Percentiles rank a stretch among this genome's conserved stretches.
Evolutionary conservation across 2,797 vertebrate species (phyloP).

Genomic region (Neosalanx taihuensis): DNA sequence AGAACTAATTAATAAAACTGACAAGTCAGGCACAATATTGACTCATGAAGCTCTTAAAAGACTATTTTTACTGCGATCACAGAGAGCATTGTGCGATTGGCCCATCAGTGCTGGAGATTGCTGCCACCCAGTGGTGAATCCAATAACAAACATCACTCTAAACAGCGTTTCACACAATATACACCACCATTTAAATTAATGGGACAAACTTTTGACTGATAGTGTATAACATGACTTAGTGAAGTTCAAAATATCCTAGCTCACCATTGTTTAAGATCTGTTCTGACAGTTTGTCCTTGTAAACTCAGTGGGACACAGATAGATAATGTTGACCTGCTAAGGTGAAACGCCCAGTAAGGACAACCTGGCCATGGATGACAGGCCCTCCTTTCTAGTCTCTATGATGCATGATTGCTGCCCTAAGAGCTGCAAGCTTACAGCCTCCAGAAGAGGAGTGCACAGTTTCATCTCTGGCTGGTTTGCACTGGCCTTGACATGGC

Average conservation of each 20-base stretch:
- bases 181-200: too few relatives aligned
- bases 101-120: constrained; percentile 43
- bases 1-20: neutral
- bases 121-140: constrained; percentile 56
- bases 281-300: neutral
- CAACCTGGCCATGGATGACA: constrained; percentile 24
- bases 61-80: neutral
- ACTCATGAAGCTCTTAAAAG: neutral
- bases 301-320: neutral
- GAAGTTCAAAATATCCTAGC: neutral
- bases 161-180: neutral
- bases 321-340: neutral
- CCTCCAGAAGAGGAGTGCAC: constrained; percentile 30
- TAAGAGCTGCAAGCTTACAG: constrained; percentile 23
- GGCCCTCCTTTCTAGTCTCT: constrained; percentile 14
- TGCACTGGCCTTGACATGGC: constrained; percentile 70
- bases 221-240: neutral
- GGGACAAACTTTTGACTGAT: too few relatives aligned
- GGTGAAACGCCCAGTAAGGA: constrained; percentile 25
- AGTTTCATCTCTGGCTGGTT: constrained; percentile 52
- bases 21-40: neutral
- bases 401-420: constrained; percentile 33
- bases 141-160: neutral
- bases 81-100: constrained; percentile 1
- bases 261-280: neutral